Conservation (phyloP, 2,888 invertebrate species). For the Nephrotoma guestfalica region DNA sequence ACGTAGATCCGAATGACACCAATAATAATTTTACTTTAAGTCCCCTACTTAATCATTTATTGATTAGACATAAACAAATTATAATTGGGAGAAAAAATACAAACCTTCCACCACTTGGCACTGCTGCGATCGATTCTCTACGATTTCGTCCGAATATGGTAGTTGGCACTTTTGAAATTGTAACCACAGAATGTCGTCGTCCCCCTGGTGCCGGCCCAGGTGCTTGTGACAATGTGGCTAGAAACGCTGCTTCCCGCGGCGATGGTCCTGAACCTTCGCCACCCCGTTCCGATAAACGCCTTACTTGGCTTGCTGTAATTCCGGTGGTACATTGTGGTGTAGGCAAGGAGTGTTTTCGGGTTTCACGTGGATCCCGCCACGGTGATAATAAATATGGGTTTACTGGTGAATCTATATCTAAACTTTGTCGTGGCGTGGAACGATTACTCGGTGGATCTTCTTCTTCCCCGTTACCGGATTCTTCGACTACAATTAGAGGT, state of each 20-base stretch:
- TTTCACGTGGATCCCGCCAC: constrained; percentile 56
- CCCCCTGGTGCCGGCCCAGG: constrained; percentile 55
- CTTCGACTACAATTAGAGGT: constrained; percentile 73
- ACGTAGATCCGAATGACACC: neutral
- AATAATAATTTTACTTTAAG: neutral
- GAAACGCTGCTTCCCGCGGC: constrained; percentile 67
- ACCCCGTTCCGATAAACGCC: constrained; percentile 65
- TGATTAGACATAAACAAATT: neutral
- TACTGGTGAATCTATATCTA: constrained; percentile 62
- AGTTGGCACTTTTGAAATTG: constrained; percentile 67
- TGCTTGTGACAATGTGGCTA: constrained; percentile 67
- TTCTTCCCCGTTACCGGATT: constrained; percentile 50
- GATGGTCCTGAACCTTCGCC: constrained; percentile 58
- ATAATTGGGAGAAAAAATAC: constrained; percentile 18
- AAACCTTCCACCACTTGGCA: constrained; percentile 39
- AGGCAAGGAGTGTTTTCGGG: constrained; percentile 69
- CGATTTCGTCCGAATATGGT: constrained; percentile 67
- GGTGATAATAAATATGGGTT: constrained; percentile 73
- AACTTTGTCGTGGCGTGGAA: constrained; percentile 42
- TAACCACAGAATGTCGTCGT: constrained; percentile 72
- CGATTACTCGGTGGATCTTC: constrained; percentile 37
- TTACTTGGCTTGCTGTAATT: constrained; percentile 75
- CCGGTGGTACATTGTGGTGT: constrained; percentile 73
- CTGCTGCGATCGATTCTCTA: constrained; percentile 68
- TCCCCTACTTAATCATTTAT: neutral